These are phyloP conservation scores for Tapera naevia DNA, from an alignment of 2,797 vertebrate species.

Conservation along the genomic window DNA sequence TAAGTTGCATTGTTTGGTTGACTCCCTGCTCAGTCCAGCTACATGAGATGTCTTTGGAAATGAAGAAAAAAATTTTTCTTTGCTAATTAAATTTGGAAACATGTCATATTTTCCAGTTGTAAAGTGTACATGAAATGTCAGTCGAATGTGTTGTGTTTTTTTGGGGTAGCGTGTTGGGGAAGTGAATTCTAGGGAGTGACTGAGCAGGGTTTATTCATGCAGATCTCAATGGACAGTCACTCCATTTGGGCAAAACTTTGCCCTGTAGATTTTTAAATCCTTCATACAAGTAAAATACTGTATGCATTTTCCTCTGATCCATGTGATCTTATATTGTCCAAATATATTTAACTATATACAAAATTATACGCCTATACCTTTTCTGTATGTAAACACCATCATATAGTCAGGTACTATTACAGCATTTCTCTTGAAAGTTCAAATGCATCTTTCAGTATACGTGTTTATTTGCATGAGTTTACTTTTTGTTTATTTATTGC, in stretches of 20 bases:
- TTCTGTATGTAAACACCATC: neutral
- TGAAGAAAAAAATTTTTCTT: constrained; percentile 4
- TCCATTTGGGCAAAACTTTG: neutral
- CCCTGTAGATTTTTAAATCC: neutral
- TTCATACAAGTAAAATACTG: neutral
- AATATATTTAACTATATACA: neutral
- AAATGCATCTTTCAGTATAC: neutral
- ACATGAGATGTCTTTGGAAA: constrained; percentile 73
- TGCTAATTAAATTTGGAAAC: constrained; percentile 77
- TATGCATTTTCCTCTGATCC: neutral
- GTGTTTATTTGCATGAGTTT: neutral
- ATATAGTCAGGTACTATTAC: neutral
- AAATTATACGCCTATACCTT: neutral
- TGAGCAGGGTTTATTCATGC: neutral
- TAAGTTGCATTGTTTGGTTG: constrained; percentile 77
- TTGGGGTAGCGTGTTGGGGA: constrained; percentile 39
- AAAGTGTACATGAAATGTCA: constrained; percentile 63
- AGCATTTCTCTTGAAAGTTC: neutral
- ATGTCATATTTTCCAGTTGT: constrained; percentile 72
- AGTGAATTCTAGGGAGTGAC: constrained; percentile 37
- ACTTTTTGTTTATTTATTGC: neutral
- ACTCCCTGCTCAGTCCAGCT: constrained; percentile 58
- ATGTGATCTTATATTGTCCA: neutral
- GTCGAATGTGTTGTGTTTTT: neutral
- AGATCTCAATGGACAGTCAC: neutral